These are phyloP conservation scores for Heterodera filipjevi DNA, from an alignment of 2,888 invertebrate species.

Conservation along the genomic window DNA sequence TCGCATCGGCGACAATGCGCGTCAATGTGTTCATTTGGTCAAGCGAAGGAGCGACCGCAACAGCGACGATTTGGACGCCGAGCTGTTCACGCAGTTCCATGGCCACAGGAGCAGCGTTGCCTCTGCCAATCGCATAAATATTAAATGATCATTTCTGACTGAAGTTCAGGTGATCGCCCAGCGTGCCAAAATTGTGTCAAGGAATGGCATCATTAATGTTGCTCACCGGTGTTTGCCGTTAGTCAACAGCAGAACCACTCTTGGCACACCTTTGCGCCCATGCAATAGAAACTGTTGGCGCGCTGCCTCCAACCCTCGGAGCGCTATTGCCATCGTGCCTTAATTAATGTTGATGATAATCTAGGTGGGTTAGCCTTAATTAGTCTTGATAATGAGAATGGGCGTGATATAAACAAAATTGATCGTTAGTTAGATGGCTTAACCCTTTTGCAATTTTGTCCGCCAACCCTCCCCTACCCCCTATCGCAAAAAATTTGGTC, in stretches of 20 bases:
- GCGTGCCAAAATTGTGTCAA: no score
- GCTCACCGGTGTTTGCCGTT: slow-evolving; percentile 57
- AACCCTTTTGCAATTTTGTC: no score
- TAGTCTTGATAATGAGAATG: no score
- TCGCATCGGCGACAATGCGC: slow-evolving; percentile 51
- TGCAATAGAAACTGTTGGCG: slow-evolving; percentile 62
- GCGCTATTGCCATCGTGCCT: slow-evolving; percentile 50
- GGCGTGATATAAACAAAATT: no score
- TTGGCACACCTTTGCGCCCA: slow-evolving; percentile 53
- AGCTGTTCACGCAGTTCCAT: slow-evolving; percentile 57
- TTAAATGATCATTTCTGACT: no score
- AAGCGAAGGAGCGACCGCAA: slow-evolving; percentile 55
- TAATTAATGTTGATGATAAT: no score
- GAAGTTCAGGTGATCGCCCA: no score
- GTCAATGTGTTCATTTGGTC: slow-evolving; percentile 52
- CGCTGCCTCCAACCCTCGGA: slow-evolving; percentile 62
- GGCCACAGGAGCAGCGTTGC: slow-evolving; percentile 60
- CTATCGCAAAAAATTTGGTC: no score
- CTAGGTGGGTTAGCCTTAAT: no score
- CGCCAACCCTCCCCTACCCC: no score
- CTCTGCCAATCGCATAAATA: slow-evolving; percentile 53
- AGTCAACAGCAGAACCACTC: slow-evolving; percentile 60
- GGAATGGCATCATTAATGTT: background rate
- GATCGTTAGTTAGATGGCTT: no score
- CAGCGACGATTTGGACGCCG: slow-evolving; percentile 57